Base-by-base conservation (phyloP, 2,888 invertebrate genomes). In the Habrosyne pyritoides region DNA sequence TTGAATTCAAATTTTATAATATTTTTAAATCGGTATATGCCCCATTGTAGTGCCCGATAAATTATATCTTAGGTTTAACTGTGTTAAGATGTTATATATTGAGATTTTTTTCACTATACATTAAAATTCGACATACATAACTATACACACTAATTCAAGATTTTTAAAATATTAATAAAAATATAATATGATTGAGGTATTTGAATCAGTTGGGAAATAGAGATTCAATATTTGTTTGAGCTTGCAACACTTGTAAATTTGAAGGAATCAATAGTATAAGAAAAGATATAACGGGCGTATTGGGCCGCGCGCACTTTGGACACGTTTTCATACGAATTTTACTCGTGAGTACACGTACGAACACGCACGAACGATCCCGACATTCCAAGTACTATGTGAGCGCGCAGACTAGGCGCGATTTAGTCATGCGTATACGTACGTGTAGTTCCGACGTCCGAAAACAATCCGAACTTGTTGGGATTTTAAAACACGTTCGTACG, bases 401-500 rank as follows among this genome's bases (percentile, higher is more conserved):
- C 47, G 47, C 47, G 18, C 47, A 47, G 18, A 18, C 47, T 47
- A 18, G 47, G 47, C 5, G 47, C 47, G 47, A 47, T 7, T 47
- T 18, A 47, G 47, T 47, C 47, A 18, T 24, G 6, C 24, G 6
- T 24, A 24, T 53, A 53, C 47, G 30, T 47, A 47, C 53, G 47
- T 24, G 18, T 53, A 53, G 30, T 14, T 18, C 28, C 10, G 47
- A 47, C 47, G 47, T 47, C 28, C 18, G 30, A 47, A 47, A 28
- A n/a, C 28, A 47, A 53, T 47, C 26, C 18, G 8, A 53, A 53
- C 28, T 47, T 47, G 47, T 47, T 47, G 52, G 52, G 52, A 52
- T 46, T 46, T 52, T 48, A 48, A 48, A 48, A 22, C 48, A 48
- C 48, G 10, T 48, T 48, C 48, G 48, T 48, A 10, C 48, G 48